A percentile compares a stretch with the other conserved stretches of the same genome.
Conservation (phyloP, 64 coral and sea anemone genomes). For the Anthopleura sola region DNA sequence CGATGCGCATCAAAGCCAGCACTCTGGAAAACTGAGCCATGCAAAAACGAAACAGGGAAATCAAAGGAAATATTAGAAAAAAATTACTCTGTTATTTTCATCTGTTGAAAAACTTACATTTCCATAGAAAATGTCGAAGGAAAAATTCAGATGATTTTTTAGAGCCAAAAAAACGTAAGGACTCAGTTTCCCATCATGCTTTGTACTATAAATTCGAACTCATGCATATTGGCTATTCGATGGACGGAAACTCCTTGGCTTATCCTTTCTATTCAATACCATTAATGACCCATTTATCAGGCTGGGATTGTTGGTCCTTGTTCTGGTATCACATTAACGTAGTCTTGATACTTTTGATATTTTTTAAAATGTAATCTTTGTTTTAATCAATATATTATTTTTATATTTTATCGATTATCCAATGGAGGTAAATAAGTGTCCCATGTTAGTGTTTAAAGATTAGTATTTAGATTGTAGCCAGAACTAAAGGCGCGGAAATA, state of each 20-base stretch:
- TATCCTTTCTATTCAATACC: background rate
- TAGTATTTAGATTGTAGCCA: conserved; percentile 1
- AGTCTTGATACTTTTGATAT: conserved; percentile 27
- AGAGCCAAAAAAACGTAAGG: no score
- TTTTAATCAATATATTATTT: conserved; percentile 37
- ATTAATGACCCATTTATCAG: background rate
- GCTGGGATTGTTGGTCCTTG: background rate
- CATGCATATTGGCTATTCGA: background rate
- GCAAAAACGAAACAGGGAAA: no score
- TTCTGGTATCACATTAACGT: conserved; percentile 14
- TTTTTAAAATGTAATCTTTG: conserved; percentile 29
- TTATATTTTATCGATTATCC: conserved; percentile 17
- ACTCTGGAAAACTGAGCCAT: no score
- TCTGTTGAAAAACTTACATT: no score
- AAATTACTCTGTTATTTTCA: no score
- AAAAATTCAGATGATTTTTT: no score
- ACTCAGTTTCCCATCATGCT: no score
- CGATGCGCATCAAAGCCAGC: no score
- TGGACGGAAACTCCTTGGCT: background rate
- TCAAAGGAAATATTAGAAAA: no score
- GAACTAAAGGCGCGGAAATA: no score
- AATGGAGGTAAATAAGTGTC: background rate
- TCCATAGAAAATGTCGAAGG: no score
- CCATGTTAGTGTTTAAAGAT: background rate
- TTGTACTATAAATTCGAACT: no score